Evolutionary conservation across 1,140 invertebrate species (phyloP).

Genomic region (Penaeus indicus): DNA sequence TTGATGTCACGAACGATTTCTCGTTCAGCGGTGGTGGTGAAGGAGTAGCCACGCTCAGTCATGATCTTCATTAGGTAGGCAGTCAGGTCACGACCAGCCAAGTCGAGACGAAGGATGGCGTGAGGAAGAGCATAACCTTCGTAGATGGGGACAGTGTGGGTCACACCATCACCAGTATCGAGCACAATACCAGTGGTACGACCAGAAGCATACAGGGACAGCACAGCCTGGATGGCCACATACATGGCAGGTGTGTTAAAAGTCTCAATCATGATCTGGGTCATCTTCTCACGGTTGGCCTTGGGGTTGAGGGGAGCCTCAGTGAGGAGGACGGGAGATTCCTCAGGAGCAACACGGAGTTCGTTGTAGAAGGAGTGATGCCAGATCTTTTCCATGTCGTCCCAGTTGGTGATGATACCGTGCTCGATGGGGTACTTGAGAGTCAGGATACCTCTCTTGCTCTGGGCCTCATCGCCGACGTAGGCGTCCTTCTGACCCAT

Average conservation of each 20-base stretch:
- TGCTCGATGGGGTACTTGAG: conserved; percentile 95
- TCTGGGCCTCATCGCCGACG: conserved; percentile 89
- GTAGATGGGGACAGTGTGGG: conserved; percentile 94
- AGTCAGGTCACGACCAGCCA: conserved; percentile 89
- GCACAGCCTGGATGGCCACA: conserved; percentile 90
- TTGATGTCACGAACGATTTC: conserved; percentile 95
- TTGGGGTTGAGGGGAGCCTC: conserved; percentile 93
- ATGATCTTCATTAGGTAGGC: conserved; percentile 94
- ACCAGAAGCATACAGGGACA: conserved; percentile 92
- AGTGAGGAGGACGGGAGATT: conserved; percentile 90
- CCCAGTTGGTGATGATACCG: conserved; percentile 96
- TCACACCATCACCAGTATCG: conserved; percentile 93
- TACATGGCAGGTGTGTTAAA: conserved; percentile 95
- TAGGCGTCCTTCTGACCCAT: conserved; percentile 96
- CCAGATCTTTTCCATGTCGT: conserved; percentile 98
- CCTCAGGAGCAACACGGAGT: conserved; percentile 93
- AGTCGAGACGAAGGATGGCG: conserved; percentile 88
- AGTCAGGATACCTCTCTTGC: conserved; percentile 91
- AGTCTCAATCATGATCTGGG: conserved; percentile 93
- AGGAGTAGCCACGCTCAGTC: conserved; percentile 78
- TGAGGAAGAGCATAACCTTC: conserved; percentile 90
- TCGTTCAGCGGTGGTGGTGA: conserved; percentile 79
- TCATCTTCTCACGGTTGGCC: conserved; percentile 90
- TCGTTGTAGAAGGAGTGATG: conserved; percentile 97
- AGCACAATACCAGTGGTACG: conserved; percentile 94